These are phyloP conservation scores for Stomatorhinus walkeri DNA, from an alignment of 2,797 vertebrate species.

Conservation along the genomic window DNA sequence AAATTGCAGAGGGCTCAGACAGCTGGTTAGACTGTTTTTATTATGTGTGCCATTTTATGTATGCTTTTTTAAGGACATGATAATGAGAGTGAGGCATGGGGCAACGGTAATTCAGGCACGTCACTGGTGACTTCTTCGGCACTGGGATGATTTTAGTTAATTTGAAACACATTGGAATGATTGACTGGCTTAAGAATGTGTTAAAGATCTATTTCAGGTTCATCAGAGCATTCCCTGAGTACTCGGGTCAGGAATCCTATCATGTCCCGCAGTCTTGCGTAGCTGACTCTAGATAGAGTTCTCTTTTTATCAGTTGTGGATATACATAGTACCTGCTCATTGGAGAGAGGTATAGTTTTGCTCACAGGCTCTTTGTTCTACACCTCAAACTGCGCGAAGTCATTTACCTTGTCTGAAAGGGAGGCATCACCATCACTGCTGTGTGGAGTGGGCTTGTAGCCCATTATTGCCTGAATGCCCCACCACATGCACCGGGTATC, in stretches of 20 bases:
- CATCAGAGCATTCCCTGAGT: background rate
- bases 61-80: background rate
- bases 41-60: background rate
- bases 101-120: background rate
- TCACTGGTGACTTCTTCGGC: background rate
- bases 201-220: background rate
- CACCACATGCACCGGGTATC: background rate
- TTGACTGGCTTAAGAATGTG: background rate
- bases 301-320: background rate
- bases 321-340: background rate
- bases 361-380: background rate
- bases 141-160: background rate
- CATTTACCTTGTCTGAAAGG: background rate
- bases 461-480: background rate
- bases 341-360: background rate
- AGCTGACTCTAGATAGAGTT: background rate
- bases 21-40: background rate
- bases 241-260: background rate
- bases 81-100: background rate
- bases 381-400: background rate
- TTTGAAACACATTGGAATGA: background rate
- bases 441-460: background rate
- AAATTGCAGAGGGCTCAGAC: background rate
- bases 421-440: background rate
- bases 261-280: background rate